Percentiles rank a stretch among this genome's conserved stretches.
These are phyloP conservation scores for Parazoanthus swiftii DNA, from an alignment of 92 coral and sea anemone species.

Conservation along the genomic window DNA sequence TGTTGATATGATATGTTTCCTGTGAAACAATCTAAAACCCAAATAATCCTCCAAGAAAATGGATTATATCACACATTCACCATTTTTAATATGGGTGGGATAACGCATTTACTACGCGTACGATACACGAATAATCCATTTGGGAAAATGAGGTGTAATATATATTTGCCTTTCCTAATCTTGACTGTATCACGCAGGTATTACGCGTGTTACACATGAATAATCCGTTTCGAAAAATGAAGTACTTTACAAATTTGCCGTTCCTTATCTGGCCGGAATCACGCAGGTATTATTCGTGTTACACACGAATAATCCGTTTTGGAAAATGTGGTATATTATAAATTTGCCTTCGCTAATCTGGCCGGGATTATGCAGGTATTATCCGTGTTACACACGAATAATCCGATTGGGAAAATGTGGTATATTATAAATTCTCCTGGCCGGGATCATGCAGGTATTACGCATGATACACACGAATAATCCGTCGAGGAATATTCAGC, in stretches of 20 bases:
- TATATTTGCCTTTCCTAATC: background rate
- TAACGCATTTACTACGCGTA: conserved; percentile 9
- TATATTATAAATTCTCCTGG: too few relatives aligned
- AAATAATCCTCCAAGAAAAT: conserved; percentile 5
- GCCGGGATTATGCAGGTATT: background rate
- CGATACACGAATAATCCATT: background rate
- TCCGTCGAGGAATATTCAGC: background rate
- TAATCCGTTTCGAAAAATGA: background rate
- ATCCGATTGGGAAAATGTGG: background rate
- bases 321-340: conserved; percentile 8
- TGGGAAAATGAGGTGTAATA: background rate
- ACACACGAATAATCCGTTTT: background rate
- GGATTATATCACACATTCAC: background rate
- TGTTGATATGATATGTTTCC: conserved; percentile 2
- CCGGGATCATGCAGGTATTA: too few relatives aligned
- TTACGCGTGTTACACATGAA: background rate
- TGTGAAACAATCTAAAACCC: conserved; percentile 7
- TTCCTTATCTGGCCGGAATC: conserved; percentile 1
- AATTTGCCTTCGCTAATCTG: background rate
- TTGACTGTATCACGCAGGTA: background rate
- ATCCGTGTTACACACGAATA: background rate
- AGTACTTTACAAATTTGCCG: background rate
- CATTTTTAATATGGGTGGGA: background rate
- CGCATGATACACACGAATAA: background rate
- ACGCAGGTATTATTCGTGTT: background rate